Evolutionary conservation across 2,797 vertebrate genomes (phyloP), one percentile per base, ranked within the genome.

Genomic region (Ambastaia sidthimunki): DNA sequence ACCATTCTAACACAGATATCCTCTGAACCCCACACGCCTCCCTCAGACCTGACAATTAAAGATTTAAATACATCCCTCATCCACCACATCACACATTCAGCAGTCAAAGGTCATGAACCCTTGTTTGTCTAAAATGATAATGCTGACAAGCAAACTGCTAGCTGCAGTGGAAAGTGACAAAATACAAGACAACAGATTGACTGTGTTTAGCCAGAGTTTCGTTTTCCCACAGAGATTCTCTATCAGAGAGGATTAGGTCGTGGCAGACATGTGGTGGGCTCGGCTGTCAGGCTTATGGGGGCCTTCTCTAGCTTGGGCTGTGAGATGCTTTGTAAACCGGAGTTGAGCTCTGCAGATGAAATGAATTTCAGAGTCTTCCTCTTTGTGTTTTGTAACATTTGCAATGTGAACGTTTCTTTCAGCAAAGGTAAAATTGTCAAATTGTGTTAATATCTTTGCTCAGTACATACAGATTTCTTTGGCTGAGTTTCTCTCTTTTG

Each of bases 231-330:
- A 71, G 68, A 16, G 68, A 71, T 63, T 37, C 41, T 78, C 44
- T 44, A 52, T 78, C 76, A 54, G 28, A 48, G 76, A 83, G 67
- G 31, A 74, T 73, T 77, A 28, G 62, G 69, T 82, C 76, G 67
- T 74, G 88, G 87, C 87, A 88, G 90, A 88, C 89, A 11, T 78
- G 68, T 78, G 76, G 68, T 63, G 67, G 52, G 67, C 76, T 71
- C 10, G 28, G 55, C 76, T 71, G 68, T 71, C 59, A 16, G 76
- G 76, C 76, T 78, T 71, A 78, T 50, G 41, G 52, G 47, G 68
- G 76, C 68, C 65, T 71, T 78, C 76, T 62, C 55, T 13, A 34
- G 23, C 76, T 70, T 52, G 68, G 10, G 3, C 76, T 71, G 67
- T 71, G 47, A 78, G 76, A 71, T 57, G 60, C 69, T 19, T 55